Evolutionary conservation across 2,797 vertebrate genomes (phyloP).

Genomic region (Enteromius fasciolatus): DNA sequence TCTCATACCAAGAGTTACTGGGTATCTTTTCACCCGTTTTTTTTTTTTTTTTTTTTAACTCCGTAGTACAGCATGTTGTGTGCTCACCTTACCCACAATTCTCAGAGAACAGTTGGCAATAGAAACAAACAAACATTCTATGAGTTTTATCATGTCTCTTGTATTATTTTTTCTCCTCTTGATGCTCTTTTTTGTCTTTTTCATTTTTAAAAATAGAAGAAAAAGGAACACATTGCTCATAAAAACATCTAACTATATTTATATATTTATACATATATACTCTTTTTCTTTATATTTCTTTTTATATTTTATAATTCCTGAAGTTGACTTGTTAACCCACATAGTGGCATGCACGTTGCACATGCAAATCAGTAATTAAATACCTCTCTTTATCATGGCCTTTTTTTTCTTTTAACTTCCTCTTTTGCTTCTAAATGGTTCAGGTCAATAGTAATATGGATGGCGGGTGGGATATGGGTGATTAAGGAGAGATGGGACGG

Average conservation of each 20-base stretch:
- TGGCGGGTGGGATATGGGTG: conserved; percentile 46
- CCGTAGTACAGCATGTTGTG: conserved; percentile 68
- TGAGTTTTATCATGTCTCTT: conserved; percentile 70
- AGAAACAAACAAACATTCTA: conserved; percentile 84
- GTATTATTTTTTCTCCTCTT: conserved; percentile 71
- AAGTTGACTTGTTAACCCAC: conserved; percentile 84
- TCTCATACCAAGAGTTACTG: conserved; percentile 48
- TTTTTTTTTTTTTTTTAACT: conserved; percentile 58
- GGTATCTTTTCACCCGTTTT: conserved; percentile 56
- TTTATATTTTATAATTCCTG: conserved; percentile 79
- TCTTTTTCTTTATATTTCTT: conserved; percentile 72
- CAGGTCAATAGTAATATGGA: conserved; percentile 69
- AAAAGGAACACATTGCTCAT: conserved; percentile 83
- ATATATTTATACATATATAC: conserved; percentile 66
- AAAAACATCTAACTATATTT: conserved; percentile 84
- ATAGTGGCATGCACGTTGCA: conserved; percentile 85
- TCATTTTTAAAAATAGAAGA: conserved; percentile 85
- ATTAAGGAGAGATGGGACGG: conserved; percentile 33
- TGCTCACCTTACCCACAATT: conserved; percentile 69
- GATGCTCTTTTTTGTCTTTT: conserved; percentile 71
- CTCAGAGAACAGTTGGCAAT: conserved; percentile 75
- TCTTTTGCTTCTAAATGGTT: conserved; percentile 76
- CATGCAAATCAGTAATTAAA: conserved; percentile 87
- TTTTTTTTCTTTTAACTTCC: conserved; percentile 65
- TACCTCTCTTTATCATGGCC: conserved; percentile 77